These are phyloP conservation scores for Petrocephalus microphthalmus DNA, from an alignment of 2,113 vertebrate species.

Conservation along the genomic window DNA sequence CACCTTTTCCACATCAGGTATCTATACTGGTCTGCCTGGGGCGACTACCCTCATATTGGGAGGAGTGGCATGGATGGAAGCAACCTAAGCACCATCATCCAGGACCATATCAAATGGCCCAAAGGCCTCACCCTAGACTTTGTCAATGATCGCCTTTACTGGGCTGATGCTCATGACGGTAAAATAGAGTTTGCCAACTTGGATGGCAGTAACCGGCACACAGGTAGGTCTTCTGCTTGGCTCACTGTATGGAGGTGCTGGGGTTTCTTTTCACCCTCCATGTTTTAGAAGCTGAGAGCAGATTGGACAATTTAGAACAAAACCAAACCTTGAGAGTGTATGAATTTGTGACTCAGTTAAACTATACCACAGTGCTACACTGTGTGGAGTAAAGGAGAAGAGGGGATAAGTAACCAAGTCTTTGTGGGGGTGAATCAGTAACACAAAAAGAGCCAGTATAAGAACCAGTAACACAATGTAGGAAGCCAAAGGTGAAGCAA, in stretches of 20 bases:
- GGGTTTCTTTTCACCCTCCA: not conserved
- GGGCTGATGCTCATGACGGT: conserved; percentile 90
- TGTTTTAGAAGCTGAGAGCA: not conserved
- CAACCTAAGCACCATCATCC: conserved; percentile 81
- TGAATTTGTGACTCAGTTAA: not conserved
- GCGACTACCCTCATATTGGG: conserved; percentile 95
- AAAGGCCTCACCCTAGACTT: conserved; percentile 92
- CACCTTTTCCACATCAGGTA: conserved; percentile 56
- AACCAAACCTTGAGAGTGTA: not conserved
- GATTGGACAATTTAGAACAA: not conserved
- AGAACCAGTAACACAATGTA: not conserved
- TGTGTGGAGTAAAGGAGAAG: not conserved
- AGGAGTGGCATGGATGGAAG: conserved; percentile 93
- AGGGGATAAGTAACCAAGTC: not conserved
- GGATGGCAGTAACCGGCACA: conserved; percentile 79
- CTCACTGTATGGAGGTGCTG: not conserved
- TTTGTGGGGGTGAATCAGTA: not conserved
- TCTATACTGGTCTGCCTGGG: conserved; percentile 99
- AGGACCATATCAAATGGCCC: conserved; percentile 95
- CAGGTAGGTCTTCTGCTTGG: conserved; percentile 67
- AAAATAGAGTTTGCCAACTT: conserved; percentile 86
- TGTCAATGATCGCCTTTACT: conserved; percentile 91
- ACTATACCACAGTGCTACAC: not conserved
- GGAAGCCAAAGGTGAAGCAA: not conserved
- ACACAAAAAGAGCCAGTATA: not conserved